Base-by-base conservation (phyloP, 2,797 vertebrate species). In the Uromys caudimaculatus region DNA sequence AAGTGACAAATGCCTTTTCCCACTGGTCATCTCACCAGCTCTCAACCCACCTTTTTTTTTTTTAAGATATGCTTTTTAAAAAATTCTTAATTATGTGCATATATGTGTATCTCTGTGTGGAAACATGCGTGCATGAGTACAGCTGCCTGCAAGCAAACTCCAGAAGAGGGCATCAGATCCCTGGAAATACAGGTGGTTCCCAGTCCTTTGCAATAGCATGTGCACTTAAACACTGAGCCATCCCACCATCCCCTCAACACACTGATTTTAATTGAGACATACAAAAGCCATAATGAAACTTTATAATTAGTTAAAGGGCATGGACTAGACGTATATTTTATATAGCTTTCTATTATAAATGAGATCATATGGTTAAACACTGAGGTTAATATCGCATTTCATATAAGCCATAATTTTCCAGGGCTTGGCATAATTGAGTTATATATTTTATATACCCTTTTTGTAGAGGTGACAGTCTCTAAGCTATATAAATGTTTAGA, bases 341-440 rank as follows among this genome's bases (percentile, higher is more conserved):
- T 82, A 44, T 91, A 89, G 83, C 38, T 23, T 93, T 96, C 38
- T 96, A 2, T 90, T 95, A 91, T 83, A 69, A 93, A 64, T 16
- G 79, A 93, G 29, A 84, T 44, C 62, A 91, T n/a, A 17, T 84
- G 27, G 24, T 96, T 82, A 71, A 95, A 88, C 35, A 84, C n/a
- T 64, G 24, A 69, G 47, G 38, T 94, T 94, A 91, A 84, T 35
- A 3, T 83, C 44, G 88, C 41, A 79, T 29, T 94, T 23, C 24
- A 60, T 94, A 81, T 90, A 91, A 96, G n/a, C n/a, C 44, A 75
- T 90, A 82, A 89, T 94, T 79, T 93, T 95, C 89, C 4, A 92
- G 24, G 76, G 90, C 29, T 69, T 96, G 89, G 44, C 10, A 81
- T 83, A 76, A 92, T 86, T 90, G 73, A 95, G 88, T 91, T 54